Base-by-base conservation (phyloP, 2,888 invertebrate species). In the Lithophane ornitopus region DNA sequence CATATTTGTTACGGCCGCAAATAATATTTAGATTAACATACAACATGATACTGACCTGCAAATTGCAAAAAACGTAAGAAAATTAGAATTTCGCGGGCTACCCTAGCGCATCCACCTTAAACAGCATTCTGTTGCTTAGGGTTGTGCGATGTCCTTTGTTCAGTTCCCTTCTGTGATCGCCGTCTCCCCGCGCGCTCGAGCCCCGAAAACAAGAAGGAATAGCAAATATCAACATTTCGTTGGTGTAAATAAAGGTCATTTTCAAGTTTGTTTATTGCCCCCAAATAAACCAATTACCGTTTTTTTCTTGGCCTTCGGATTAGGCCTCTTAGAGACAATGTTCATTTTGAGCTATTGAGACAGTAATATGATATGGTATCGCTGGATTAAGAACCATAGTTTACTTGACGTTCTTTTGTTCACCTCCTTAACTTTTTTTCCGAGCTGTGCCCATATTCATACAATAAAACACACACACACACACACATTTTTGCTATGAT, bases 111-210 rank as follows among this genome's bases (percentile, higher is more conserved):
- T n/a, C n/a, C n/a, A n/a, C n/a, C n/a, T n/a, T n/a, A n/a, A n/a
- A n/a, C n/a, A n/a, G n/a, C n/a, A n/a, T n/a, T n/a, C n/a, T n/a
- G n/a, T n/a, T n/a, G n/a, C n/a, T n/a, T 74, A 77, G 87, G 86
- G 85, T 84, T 80, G 84, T 75, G 65, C 65, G 71, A 77, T 76
- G 76, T 76, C 85, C 86, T 88, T 79, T 82, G 84, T 87, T 88
- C 87, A 76, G 83, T 81, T 73, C 85, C 80, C 80, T 82, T 74
- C 67, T 75, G 75, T 81, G 71, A 68, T 61, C 62, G 61, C 65
- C 74, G 34, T 34, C 6, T 34, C 34, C 34, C 34, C 34, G 34
- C 34, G 6, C 34, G 6, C 34, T 34, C 6, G 34, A 34, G 52
- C 52, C 52, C 22, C 22, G 52, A 11, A 52, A 52, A 52, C 19